These are phyloP conservation scores for Jacana jacana DNA, from an alignment of 2,113 vertebrate genomes.

Conservation along the genomic window DNA sequence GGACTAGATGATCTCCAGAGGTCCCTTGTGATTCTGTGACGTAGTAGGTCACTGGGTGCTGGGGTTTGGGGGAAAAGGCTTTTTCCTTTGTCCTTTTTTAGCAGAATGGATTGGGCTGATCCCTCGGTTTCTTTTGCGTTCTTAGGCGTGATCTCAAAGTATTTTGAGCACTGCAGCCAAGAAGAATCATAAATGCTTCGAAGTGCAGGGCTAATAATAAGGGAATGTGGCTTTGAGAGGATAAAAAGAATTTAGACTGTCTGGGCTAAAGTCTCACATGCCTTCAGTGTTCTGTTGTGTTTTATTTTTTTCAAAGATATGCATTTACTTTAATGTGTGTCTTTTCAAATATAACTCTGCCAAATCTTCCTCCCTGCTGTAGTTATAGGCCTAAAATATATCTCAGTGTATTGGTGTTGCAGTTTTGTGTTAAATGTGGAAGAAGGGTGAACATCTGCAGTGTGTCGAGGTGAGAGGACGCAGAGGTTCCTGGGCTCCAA, in stretches of 20 bases:
- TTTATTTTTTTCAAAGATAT: neutral
- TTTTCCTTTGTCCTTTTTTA: neutral
- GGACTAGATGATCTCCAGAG: too few species aligned
- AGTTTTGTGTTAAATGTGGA: neutral
- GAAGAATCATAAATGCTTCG: neutral
- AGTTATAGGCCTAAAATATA: neutral
- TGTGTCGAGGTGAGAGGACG: neutral
- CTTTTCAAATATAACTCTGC: neutral
- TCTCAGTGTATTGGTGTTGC: neutral
- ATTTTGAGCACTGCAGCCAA: neutral
- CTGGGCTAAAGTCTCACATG: neutral
- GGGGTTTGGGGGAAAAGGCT: neutral
- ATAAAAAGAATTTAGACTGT: neutral
- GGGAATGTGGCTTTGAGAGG: neutral
- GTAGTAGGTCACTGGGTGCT: neutral
- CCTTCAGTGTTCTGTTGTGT: neutral
- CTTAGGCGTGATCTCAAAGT: neutral
- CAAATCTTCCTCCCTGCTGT: neutral
- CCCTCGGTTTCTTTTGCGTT: neutral
- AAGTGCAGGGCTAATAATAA: neutral
- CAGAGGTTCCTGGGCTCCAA: neutral
- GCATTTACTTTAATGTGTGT: neutral
- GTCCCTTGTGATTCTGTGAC: too few species aligned
- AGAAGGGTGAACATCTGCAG: neutral
- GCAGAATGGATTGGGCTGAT: neutral